phyloP scores from a whole-genome alignment of 2,797 vertebrate genomes.

The Pangasius macronema region DNA sequence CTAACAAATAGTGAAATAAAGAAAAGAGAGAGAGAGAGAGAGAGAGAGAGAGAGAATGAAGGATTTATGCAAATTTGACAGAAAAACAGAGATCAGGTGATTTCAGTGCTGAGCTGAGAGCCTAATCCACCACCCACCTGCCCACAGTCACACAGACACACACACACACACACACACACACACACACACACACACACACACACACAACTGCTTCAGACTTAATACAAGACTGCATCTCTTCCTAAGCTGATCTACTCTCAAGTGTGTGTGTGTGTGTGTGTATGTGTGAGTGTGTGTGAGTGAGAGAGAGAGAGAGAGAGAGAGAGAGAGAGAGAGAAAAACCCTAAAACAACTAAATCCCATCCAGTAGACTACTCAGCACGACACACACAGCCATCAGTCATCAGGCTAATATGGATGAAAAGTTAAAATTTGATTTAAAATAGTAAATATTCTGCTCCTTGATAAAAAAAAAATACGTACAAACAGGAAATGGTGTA shows the following conservation, averaged over 20 bases:
- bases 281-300: too few relatives aligned
- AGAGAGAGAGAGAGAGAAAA: not conserved
- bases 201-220: not conserved
- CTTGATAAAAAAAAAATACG: not conserved
- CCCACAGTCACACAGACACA: not conserved
- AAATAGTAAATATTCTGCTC: not conserved
- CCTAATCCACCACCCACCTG: not conserved
- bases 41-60: not conserved
- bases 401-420: not conserved
- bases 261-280: not conserved
- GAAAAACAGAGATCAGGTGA: constrained; percentile 15
- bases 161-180: not conserved
- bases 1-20: not conserved
- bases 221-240: constrained; percentile 1
- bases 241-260: not conserved
- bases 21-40: not conserved
- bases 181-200: not conserved
- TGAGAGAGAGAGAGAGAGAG: too few relatives aligned
- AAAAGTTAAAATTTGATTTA: not conserved
- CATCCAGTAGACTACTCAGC: not conserved
- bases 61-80: constrained; percentile 10
- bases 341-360: not conserved
- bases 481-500: not conserved
- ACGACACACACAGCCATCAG: not conserved
- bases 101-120: constrained; percentile 2